These are phyloP conservation scores for Chionomys nivalis DNA, from an alignment of 2,113 vertebrate genomes.

Conservation along the genomic window DNA sequence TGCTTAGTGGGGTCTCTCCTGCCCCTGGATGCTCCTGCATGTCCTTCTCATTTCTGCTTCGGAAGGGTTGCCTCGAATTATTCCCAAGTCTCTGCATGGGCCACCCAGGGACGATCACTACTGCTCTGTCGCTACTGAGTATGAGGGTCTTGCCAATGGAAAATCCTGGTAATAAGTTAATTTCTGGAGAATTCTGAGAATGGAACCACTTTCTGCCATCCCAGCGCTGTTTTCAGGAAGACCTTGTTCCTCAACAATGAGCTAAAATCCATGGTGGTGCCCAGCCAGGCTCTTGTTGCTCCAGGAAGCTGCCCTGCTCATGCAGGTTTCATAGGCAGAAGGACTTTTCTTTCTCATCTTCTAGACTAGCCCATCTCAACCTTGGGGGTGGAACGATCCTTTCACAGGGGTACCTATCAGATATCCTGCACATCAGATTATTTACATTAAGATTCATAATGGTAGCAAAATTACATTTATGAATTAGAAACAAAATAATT, in stretches of 20 bases:
- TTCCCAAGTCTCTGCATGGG: not conserved
- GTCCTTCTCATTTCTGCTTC: not conserved
- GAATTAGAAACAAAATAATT: not conserved
- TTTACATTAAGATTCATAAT: not conserved
- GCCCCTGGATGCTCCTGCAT: no score
- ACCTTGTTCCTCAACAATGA: not conserved
- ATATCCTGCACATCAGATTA: not conserved
- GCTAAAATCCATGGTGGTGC: not conserved
- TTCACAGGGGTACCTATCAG: not conserved
- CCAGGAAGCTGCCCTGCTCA: not conserved
- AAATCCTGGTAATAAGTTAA: not conserved
- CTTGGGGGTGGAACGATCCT: not conserved
- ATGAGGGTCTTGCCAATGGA: not conserved
- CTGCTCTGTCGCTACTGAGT: no score
- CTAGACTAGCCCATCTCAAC: not conserved
- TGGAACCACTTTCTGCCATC: not conserved
- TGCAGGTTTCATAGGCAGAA: no score
- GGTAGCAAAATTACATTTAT: not conserved
- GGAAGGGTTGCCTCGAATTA: not conserved
- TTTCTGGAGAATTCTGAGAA: conserved; percentile 1
- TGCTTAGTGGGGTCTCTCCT: fast-evolving
- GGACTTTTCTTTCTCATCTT: not conserved
- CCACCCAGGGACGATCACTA: not conserved
- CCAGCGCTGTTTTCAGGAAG: not conserved
- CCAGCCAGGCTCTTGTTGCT: not conserved